phyloP scores from a whole-genome alignment of 2,888 invertebrate genomes.

The Leptinotarsa juncta region DNA sequence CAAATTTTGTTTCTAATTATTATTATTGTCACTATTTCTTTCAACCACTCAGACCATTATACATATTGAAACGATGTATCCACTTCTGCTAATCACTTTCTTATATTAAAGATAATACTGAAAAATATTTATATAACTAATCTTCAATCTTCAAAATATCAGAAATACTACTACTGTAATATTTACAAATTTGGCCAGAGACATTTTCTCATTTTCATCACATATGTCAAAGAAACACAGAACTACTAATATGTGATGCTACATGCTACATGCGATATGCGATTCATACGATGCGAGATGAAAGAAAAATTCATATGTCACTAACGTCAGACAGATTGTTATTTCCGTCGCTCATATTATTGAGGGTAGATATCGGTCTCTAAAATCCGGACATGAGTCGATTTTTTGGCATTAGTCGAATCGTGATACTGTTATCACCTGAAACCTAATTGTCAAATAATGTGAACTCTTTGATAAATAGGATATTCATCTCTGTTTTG shows the following conservation, averaged over 20 bases:
- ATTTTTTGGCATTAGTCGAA: too few species aligned
- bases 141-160: slow-evolving; percentile 19
- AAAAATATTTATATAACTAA: slow-evolving; percentile 24
- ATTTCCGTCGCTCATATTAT: too few species aligned
- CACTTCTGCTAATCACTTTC: background rate
- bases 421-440: too few species aligned
- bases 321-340: too few species aligned
- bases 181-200: slow-evolving; percentile 44
- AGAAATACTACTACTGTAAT: slow-evolving; percentile 31
- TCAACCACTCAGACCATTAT: slow-evolving; percentile 26
- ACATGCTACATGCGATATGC: too few species aligned
- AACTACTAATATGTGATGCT: background rate
- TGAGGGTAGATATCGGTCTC: too few species aligned
- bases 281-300: too few species aligned
- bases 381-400: too few species aligned
- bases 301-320: too few species aligned
- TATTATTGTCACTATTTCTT: slow-evolving; percentile 32
- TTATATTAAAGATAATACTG: background rate
- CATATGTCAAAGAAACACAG: slow-evolving; percentile 20
- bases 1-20: slow-evolving; percentile 34
- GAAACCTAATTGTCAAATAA: too few species aligned
- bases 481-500: too few species aligned
- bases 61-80: slow-evolving; percentile 18
- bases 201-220: slow-evolving; percentile 30
- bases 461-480: too few species aligned